A percentile compares a stretch with the other conserved stretches of the same genome.
Conservation (phyloP, 1,140 invertebrate species). For the Polypedilum vanderplanki region DNA sequence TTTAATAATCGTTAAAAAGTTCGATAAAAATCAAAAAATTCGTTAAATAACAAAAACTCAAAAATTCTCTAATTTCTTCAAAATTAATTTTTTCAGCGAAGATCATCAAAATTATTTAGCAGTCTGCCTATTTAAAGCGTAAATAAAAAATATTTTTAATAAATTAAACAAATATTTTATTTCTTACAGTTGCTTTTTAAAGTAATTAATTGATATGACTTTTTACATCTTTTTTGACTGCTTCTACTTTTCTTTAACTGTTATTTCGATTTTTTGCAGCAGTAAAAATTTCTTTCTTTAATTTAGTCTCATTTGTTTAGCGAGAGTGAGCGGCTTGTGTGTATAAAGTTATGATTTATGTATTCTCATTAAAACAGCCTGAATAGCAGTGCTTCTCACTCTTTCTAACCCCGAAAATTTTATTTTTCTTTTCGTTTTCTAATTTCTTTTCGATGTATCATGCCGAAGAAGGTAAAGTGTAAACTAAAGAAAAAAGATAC, state of each 20-base stretch:
- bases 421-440: neutral
- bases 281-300: neutral
- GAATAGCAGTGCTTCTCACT: constrained; percentile 14
- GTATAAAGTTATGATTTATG: constrained; percentile 13
- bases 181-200: neutral
- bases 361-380: neutral
- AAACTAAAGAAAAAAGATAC: neutral
- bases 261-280: neutral
- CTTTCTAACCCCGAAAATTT: neutral
- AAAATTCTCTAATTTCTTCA: no score
- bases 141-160: neutral
- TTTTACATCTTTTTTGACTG: neutral
- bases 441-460: neutral
- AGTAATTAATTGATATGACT: constrained; percentile 23
- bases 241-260: neutral
- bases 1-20: no score
- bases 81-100: neutral
- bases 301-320: constrained; percentile 24
- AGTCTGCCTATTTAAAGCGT: neutral
- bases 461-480: no score
- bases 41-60: no score
- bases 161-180: constrained; percentile 28
- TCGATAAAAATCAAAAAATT: no score
- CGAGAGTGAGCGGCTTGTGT: neutral
- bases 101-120: neutral